Evolutionary conservation across 2,888 invertebrate species (phyloP), one percentile per base, ranked within the genome.

Genomic region (Dugesia japonica): DNA sequence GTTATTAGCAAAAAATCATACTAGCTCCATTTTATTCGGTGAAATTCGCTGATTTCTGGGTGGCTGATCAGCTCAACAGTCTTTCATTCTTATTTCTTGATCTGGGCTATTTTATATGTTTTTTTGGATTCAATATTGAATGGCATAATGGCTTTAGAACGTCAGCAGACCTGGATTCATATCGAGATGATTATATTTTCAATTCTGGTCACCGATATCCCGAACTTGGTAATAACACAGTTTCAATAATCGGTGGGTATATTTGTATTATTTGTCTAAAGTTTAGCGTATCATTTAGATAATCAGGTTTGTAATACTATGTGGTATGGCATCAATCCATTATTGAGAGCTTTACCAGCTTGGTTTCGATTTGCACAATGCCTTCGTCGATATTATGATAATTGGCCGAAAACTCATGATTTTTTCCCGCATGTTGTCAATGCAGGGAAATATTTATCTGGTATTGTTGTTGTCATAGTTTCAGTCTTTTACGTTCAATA

Each of bases 331-430:
- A 87, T 92, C 31, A 88, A 94, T 71, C 90, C 93, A 0, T 85
- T 94, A 13, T 91, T 97, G 38, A 90, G 91, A 81, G 90, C 93
- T 81, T 86, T 98, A 26, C 98, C 98, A 0, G 95, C 97, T 0
- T 95, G 94, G 93, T 92, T 93, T 80, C 89, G 98, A 31, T 97
- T 98, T 86, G 92, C 94, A 76, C 97, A 98, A 84, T 99, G 97
- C 81, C 85, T 98, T 76, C 88, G 97, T 0, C 90, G 98, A 79
- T 99, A 94, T 85, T 87, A 92, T 0, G 98, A 98, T 85, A 92
- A 93, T 0, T 89, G 89, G 80, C 92, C 94, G 83, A 90, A 90
- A 0, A 93, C 93, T 86, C 83, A 83, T 1, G 81, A 83, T 0
- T 79, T 81, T 26, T 84, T 84, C 77, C 94, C 95, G 13, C 98